Conservation (phyloP, 2,888 invertebrate species). For the Andrena marginata region DNA sequence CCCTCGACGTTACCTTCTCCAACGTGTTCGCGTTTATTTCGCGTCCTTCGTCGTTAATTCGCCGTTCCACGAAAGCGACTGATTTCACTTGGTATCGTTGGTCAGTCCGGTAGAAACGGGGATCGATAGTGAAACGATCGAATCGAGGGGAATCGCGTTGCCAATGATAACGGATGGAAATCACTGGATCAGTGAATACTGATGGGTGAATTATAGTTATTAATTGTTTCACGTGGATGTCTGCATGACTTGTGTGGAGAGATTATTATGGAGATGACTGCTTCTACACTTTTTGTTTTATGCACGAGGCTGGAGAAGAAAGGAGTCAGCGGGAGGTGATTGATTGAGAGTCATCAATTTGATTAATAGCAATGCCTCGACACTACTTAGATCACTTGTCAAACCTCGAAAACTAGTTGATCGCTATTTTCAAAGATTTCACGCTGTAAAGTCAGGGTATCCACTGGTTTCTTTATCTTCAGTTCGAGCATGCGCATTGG, state of each 20-base stretch:
- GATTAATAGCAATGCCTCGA: too few species aligned
- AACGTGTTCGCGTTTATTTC: background rate
- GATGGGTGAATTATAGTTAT: too few species aligned
- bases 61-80: background rate
- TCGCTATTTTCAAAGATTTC: too few species aligned
- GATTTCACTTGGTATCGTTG: constrained; percentile 9
- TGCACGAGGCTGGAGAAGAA: background rate
- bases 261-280: constrained; percentile 27
- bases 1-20: background rate
- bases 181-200: constrained; percentile 20
- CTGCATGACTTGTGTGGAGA: constrained; percentile 27
- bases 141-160: constrained; percentile 31
- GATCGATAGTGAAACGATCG: constrained; percentile 30
- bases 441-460: too few species aligned
- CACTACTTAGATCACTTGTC: too few species aligned
- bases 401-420: too few species aligned
- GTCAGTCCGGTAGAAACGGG: background rate
- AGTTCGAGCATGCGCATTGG: too few species aligned
- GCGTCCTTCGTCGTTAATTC: constrained; percentile 5
- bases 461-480: too few species aligned
- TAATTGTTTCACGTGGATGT: too few species aligned
- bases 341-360: too few species aligned
- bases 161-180: constrained; percentile 49
- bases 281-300: constrained; percentile 51
- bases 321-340: too few species aligned